Base-by-base conservation (phyloP, 2,113 vertebrate genomes). In the Talpa occidentalis region DNA sequence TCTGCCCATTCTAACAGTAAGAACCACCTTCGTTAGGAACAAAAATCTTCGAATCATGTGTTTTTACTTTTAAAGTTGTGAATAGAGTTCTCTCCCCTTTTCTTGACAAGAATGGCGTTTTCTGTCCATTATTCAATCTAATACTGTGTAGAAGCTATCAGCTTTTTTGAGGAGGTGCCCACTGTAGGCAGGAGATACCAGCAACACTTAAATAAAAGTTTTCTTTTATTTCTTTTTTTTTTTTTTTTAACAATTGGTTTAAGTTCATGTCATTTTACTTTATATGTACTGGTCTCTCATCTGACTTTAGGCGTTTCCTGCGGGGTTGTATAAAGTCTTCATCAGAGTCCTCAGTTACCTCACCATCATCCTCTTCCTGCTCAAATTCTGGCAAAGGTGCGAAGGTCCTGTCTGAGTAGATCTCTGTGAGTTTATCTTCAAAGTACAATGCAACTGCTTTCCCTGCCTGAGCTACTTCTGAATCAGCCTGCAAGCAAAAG, bases 381-480 rank as follows among this genome's bases (percentile, higher is more conserved):
- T 99, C 99, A 70, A 98, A 97, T 78, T 99, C 99, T 26, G 99
- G 98, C 89, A 98, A 98, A 84, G 99, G 98, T 30, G 99, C 99
- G 98, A 99, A 99, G 98, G 96, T 99, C 98, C 99, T 99, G 97
- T 99, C 99, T 49, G 99, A 98, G 98, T 99, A 99, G 93, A 99
- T 98, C 98, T 99, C 98, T 98, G 97, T 97, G 98, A 99, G 98
- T 98, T 99, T 99, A 98, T 99, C 99, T 98, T 99, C 99, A 97
- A 99, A 99, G 98, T 99, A 99, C 94, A 99, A 97, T 91, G 99
- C 98, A 97, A 99, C 99, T 92, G 99, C 99, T 97, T 99, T 99
- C 95, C 99, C 99, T 83, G 99, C 99, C 98, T 99, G 98, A 17
- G 99, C 99, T 98, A 99, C 99, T 99, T 99, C 99, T 47, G 99